Percentiles rank a stretch among this genome's conserved stretches.
Evolutionary conservation across 92 coral and sea anemone species (phyloP).

Genomic region (Pocillopora grandis): DNA sequence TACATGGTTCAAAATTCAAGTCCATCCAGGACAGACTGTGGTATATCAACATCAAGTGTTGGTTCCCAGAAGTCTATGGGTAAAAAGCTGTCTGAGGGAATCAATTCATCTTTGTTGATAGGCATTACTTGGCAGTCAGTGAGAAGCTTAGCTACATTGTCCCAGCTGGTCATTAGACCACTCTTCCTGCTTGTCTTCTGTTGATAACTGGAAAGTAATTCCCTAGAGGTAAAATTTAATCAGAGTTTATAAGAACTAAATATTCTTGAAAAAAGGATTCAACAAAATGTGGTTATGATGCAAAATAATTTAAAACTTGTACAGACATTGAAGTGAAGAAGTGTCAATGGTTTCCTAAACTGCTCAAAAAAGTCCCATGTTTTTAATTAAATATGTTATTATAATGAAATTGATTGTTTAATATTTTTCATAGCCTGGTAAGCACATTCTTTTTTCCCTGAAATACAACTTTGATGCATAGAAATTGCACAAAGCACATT

Average conservation of each 20-base stretch:
- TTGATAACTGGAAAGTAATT: background rate
- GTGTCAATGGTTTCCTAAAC: too few species aligned
- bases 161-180: conserved; percentile 49
- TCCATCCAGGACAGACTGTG: conserved; percentile 25
- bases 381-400: too few species aligned
- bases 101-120: conserved; percentile 64
- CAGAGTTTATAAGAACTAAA: background rate
- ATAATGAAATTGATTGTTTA: too few species aligned
- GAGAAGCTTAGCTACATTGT: conserved; percentile 52
- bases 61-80: conserved; percentile 77
- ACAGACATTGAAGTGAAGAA: too few species aligned
- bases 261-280: too few species aligned
- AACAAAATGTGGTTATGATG: too few species aligned
- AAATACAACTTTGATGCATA: too few species aligned
- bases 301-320: too few species aligned
- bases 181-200: conserved; percentile 3
- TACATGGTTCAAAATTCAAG: conserved; percentile 24
- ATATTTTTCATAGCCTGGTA: too few species aligned
- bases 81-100: conserved; percentile 60
- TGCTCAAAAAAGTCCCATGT: too few species aligned
- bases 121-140: conserved; percentile 63
- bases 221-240: background rate
- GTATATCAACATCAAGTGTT: conserved; percentile 23
- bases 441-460: too few species aligned
- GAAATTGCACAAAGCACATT: too few species aligned